Conservation (phyloP, 2,888 invertebrate genomes). For the Parnassius orleans region DNA sequence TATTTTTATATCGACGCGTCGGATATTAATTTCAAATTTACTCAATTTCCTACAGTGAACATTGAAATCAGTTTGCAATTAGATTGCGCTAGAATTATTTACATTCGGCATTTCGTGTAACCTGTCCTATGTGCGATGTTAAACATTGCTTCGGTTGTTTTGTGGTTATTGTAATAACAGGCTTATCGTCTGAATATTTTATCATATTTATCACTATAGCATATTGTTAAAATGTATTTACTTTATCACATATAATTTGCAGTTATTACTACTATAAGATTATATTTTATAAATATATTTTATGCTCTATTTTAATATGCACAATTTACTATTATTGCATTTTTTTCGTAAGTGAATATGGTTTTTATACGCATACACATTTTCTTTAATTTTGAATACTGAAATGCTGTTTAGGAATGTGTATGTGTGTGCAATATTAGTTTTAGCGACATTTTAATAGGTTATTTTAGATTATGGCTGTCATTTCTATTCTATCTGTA, state of each 20-base stretch:
- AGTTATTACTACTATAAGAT: slow-evolving; percentile 66
- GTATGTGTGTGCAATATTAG: slow-evolving; percentile 82
- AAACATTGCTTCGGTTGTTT: slow-evolving; percentile 64
- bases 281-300: slow-evolving; percentile 78
- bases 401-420: slow-evolving; percentile 70
- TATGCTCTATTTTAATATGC: slow-evolving; percentile 75
- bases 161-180: slow-evolving; percentile 39
- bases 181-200: slow-evolving; percentile 34
- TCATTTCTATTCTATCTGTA: slow-evolving; percentile 37
- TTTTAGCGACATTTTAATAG: slow-evolving; percentile 65
- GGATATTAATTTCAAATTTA: slow-evolving; percentile 45
- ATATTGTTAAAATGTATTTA: slow-evolving; percentile 59
- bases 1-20: slow-evolving; percentile 57
- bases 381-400: slow-evolving; percentile 48
- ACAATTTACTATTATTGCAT: slow-evolving; percentile 76
- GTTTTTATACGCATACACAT: slow-evolving; percentile 78
- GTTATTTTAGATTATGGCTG: slow-evolving; percentile 59
- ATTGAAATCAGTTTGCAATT: slow-evolving; percentile 61
- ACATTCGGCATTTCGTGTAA: slow-evolving; percentile 41
- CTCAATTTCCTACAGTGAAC: slow-evolving; percentile 43
- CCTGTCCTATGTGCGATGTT: slow-evolving; percentile 53
- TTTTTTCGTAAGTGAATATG: slow-evolving; percentile 62
- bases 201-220: slow-evolving; percentile 51
- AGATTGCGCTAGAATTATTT: slow-evolving; percentile 75
- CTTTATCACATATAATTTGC: slow-evolving; percentile 68